Percentiles rank a stretch among this genome's conserved stretches.
Evolutionary conservation across 2,797 vertebrate species (phyloP).

Genomic region (Eurystomus glaucurus): DNA sequence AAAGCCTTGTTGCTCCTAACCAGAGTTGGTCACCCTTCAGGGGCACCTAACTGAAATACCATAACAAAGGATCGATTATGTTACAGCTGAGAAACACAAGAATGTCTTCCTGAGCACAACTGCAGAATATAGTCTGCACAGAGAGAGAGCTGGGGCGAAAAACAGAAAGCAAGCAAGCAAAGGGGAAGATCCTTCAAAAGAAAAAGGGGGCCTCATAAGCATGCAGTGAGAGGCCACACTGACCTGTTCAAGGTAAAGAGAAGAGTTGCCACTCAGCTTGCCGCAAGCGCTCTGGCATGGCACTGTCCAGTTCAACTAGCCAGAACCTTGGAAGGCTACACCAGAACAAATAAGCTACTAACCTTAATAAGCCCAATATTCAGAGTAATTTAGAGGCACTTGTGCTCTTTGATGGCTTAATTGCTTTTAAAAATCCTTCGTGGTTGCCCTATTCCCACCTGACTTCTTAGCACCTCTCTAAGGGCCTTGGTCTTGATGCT

Average conservation of each 20-base stretch:
- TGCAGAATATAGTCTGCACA: not conserved
- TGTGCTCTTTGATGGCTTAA: not conserved
- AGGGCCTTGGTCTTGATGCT: not conserved
- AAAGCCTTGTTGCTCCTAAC: constrained; percentile 13
- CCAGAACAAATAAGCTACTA: not conserved
- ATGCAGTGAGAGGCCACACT: not conserved
- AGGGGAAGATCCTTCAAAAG: not conserved
- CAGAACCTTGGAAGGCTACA: not conserved
- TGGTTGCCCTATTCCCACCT: not conserved
- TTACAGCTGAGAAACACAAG: not conserved
- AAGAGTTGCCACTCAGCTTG: not conserved
- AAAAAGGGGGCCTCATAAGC: not conserved
- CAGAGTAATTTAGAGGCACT: not conserved
- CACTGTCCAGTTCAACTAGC: not conserved
- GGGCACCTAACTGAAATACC: not conserved
- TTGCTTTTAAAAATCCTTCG: constrained; percentile 8
- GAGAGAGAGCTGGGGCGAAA: not conserved
- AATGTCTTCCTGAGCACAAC: not conserved
- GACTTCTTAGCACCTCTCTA: not conserved
- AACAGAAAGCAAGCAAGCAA: not conserved
- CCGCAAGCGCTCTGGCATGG: not conserved
- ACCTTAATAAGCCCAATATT: not conserved
- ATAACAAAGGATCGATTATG: not conserved
- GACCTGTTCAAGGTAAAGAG: not conserved
- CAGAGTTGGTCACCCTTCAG: not conserved